phyloP scores from a whole-genome alignment of 2,113 vertebrate species.

The Melanocharis versteri region DNA sequence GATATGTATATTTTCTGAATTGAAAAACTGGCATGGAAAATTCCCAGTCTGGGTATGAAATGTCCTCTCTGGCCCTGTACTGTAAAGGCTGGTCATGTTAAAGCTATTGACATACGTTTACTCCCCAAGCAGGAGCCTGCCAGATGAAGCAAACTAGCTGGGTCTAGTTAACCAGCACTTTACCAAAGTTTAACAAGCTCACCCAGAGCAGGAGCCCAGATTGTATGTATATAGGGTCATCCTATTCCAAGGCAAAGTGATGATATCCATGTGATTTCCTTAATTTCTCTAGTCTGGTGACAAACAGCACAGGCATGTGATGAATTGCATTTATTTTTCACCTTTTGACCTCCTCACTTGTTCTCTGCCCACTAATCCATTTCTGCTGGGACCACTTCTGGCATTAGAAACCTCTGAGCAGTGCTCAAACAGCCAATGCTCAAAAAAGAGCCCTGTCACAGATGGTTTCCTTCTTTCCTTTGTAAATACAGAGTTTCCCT shows the following conservation, averaged over 20 bases:
- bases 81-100: background rate
- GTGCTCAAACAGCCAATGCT: background rate
- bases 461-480: conserved; percentile 38
- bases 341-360: conserved; percentile 33
- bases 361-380: conserved; percentile 41
- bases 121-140: background rate
- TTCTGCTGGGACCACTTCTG: conserved; percentile 47
- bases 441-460: background rate
- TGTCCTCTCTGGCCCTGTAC: background rate
- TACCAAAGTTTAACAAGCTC: background rate
- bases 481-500: background rate
- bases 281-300: conserved; percentile 15
- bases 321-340: conserved; percentile 42
- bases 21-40: conserved; percentile 44
- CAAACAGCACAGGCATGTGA: conserved; percentile 14
- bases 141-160: background rate
- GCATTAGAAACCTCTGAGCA: conserved; percentile 24
- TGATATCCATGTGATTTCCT: background rate
- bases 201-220: background rate
- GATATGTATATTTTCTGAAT: conserved; percentile 50
- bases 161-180: background rate
- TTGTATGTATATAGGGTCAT: background rate
- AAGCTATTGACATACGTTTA: background rate
- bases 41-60: conserved; percentile 1
- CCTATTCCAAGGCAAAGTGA: background rate